Percentiles rank a stretch among this genome's conserved stretches.
Conservation (phyloP, 1,140 invertebrate genomes). For the Psilanteris sp. region DNA sequence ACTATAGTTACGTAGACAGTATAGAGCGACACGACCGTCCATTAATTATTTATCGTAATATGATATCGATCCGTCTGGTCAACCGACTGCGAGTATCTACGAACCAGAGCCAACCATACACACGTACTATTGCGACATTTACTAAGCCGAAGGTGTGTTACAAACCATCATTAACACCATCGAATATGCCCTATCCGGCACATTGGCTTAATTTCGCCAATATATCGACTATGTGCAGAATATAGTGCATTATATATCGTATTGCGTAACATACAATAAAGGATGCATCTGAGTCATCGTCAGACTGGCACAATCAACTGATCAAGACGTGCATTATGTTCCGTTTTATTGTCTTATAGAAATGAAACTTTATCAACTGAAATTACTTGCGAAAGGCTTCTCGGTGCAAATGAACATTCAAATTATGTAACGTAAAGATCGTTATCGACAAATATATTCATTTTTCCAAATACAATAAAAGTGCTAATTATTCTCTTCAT, state of each 20-base stretch:
- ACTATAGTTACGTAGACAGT: conserved; percentile 47
- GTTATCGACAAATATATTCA: too few species aligned
- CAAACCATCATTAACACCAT: conserved; percentile 69
- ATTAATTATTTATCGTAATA: conserved; percentile 80
- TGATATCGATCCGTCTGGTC: conserved; percentile 77
- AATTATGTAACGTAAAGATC: too few species aligned
- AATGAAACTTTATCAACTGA: too few species aligned
- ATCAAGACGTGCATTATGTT: too few species aligned
- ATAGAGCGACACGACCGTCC: conserved; percentile 51
- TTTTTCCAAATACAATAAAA: too few species aligned
- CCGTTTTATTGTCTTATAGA: too few species aligned
- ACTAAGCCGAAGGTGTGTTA: conserved; percentile 59
- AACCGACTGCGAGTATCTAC: conserved; percentile 61
- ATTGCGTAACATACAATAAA: conserved; percentile 61
- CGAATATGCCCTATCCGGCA: conserved; percentile 65
- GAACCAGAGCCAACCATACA: conserved; percentile 43
- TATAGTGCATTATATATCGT: conserved; percentile 61
- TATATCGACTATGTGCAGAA: conserved; percentile 58
- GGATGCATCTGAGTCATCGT: conserved; percentile 23
- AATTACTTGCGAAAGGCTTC: too few species aligned
- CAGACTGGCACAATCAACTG: conserved; percentile 14
- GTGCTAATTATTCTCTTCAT: too few species aligned
- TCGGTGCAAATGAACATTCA: too few species aligned
- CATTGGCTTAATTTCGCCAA: conserved; percentile 63
- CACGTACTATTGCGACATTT: conserved; percentile 50